Conservation (phyloP, 2,888 invertebrate genomes). For the Cheilosia variabilis region DNA sequence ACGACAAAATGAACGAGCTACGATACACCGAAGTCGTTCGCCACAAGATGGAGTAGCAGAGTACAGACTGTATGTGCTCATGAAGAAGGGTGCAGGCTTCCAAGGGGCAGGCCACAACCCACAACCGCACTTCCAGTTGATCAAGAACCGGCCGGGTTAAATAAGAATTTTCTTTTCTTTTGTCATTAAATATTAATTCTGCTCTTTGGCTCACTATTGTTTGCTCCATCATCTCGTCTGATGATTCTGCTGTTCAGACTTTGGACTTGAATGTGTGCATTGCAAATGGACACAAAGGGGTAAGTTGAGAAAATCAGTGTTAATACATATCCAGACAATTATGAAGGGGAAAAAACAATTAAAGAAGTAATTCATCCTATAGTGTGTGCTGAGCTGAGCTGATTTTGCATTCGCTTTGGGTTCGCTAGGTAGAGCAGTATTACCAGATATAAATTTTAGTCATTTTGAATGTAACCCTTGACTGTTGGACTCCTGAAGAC, state of each 20-base stretch:
- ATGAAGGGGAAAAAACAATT: constrained; percentile 43
- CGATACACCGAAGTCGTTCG: constrained; percentile 35
- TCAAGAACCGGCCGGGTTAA: constrained; percentile 43
- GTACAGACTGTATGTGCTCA: constrained; percentile 14
- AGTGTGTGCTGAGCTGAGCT: constrained; percentile 50
- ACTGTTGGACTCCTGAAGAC: no score
- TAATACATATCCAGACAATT: constrained; percentile 53
- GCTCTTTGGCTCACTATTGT: constrained; percentile 35
- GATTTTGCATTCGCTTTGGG: constrained; percentile 1
- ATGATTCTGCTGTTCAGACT: not conserved
- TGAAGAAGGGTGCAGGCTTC: constrained; percentile 43
- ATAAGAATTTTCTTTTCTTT: constrained; percentile 69
- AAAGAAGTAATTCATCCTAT: constrained; percentile 51
- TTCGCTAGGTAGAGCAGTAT: not conserved
- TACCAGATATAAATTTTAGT: constrained; percentile 3
- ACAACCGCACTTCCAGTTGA: constrained; percentile 20
- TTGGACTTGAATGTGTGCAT: constrained; percentile 8
- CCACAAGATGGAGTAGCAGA: constrained; percentile 49
- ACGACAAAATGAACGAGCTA: constrained; percentile 32
- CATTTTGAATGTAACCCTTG: no score
- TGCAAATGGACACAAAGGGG: constrained; percentile 18
- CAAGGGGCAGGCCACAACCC: no score
- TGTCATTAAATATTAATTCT: constrained; percentile 73
- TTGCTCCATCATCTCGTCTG: constrained; percentile 8
- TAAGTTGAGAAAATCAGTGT: constrained; percentile 52